Base-by-base conservation (phyloP, 2,888 invertebrate species). In the Cryptocheilus praepositus region DNA sequence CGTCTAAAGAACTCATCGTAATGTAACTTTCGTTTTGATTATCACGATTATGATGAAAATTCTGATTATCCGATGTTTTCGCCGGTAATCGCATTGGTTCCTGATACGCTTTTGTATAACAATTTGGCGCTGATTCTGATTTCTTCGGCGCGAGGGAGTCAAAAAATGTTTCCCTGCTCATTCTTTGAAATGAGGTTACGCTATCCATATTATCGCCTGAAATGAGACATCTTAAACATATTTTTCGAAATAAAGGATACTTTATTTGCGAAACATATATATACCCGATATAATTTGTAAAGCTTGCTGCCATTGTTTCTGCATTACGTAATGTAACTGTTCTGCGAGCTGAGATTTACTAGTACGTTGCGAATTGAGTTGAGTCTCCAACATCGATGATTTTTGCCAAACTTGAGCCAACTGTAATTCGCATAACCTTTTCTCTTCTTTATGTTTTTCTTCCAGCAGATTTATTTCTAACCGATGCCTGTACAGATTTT, bases 221-320 rank as follows among this genome's bases (percentile, higher is more conserved):
- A 73, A 66, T 52, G 21, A 53, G 19, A 53, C 21, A 21, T 2
- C 1, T 53, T 21, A 53, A 53, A 7, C 11, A 13, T 19, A 52
- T 11, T 36, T 36, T 36, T 11, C 2, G 15, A 3, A 53, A 21
- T 11, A 53, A 11, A 11, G 13, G 36, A 36, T 1, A 46, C 62
- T 36, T 19, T 44, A 57, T 54, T 62, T 54, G 18, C 15, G 16
- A 15, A 11, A 3, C 36, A 58, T 21, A 13, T 15, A 22, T 3
- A 4, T 79, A 84, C 86, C 84, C 65, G 92, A 92, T 59, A 95
- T 91, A 67, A 94, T 94, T 77, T 91, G 91, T 44, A 95, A 88
- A 1, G 95, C 94, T 85, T 95, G 94, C 45, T 93, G 90, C 95
- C 95, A 95, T 85, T 95, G 95, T 8, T 92, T 91, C 89, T 95